These are phyloP conservation scores for Arctopsyche grandis DNA, from an alignment of 1,140 invertebrate species.

Conservation along the genomic window DNA sequence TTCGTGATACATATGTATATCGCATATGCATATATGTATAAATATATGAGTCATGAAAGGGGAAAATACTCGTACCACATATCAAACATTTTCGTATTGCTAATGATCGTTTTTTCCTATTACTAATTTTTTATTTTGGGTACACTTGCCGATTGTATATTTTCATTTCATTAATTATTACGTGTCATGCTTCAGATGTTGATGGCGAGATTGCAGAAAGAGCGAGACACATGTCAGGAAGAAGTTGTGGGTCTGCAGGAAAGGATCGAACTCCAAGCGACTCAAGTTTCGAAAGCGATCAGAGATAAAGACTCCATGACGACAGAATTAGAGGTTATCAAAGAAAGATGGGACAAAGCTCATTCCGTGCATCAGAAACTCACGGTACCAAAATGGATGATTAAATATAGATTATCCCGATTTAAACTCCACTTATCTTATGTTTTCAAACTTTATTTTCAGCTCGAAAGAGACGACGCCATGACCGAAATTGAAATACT, in stretches of 20 bases:
- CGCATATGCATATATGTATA: no score
- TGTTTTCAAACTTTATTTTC: constrained; percentile 55
- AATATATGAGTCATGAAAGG: no score
- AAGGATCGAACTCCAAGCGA: constrained; percentile 80
- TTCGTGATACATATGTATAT: no score
- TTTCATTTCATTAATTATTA: no score
- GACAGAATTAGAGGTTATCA: constrained; percentile 85
- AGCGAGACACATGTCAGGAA: constrained; percentile 82
- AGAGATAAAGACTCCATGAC: constrained; percentile 85
- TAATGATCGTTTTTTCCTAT: no score
- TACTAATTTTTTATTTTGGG: no score
- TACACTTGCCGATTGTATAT: no score
- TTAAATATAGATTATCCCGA: constrained; percentile 41
- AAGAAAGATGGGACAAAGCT: constrained; percentile 89
- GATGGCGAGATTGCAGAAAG: constrained; percentile 84
- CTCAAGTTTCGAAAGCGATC: constrained; percentile 82
- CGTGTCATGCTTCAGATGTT: constrained; percentile 50
- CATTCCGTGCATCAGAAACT: constrained; percentile 86
- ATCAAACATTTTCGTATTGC: no score
- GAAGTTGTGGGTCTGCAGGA: constrained; percentile 86
- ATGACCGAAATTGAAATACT: constrained; percentile 86
- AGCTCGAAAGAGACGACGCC: constrained; percentile 88
- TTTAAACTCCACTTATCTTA: background rate
- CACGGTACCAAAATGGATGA: constrained; percentile 65
- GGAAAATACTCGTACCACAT: no score